These are phyloP conservation scores for Strigops habroptila DNA, from an alignment of 2,113 vertebrate species.

Conservation along the genomic window DNA sequence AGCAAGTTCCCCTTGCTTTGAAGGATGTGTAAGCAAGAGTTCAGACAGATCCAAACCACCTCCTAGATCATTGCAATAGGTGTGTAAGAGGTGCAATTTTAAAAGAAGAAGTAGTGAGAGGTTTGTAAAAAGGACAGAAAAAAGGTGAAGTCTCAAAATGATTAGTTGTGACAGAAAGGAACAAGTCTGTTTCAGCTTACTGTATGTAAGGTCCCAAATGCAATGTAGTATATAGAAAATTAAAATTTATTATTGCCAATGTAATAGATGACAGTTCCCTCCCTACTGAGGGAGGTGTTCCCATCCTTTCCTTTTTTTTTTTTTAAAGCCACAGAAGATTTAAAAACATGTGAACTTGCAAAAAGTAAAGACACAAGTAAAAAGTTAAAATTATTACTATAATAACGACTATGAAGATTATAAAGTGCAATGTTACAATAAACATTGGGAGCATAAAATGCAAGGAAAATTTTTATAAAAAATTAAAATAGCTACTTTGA, in stretches of 20 bases:
- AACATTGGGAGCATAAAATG: neutral
- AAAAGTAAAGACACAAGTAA: neutral
- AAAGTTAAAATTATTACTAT: neutral
- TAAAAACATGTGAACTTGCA: neutral
- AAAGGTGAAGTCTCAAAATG: neutral
- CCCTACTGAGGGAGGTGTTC: accelerated
- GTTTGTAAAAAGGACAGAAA: neutral
- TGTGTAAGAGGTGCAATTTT: neutral
- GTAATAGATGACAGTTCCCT: neutral
- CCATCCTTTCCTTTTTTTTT: accelerated
- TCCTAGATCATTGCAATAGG: neutral
- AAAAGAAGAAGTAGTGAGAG: neutral
- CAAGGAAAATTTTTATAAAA: neutral
- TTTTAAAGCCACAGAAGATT: neutral
- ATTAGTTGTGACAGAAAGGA: neutral
- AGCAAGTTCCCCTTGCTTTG: neutral
- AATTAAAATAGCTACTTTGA: neutral
- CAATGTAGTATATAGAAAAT: neutral
- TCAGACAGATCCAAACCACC: neutral
- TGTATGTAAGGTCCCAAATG: neutral
- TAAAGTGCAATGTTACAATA: neutral
- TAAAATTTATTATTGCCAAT: neutral
- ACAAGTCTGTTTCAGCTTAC: neutral
- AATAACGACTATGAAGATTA: neutral
- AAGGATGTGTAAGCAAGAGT: neutral